phyloP scores from a whole-genome alignment of 2,797 vertebrate species.

The Holocentrus rufus region DNA sequence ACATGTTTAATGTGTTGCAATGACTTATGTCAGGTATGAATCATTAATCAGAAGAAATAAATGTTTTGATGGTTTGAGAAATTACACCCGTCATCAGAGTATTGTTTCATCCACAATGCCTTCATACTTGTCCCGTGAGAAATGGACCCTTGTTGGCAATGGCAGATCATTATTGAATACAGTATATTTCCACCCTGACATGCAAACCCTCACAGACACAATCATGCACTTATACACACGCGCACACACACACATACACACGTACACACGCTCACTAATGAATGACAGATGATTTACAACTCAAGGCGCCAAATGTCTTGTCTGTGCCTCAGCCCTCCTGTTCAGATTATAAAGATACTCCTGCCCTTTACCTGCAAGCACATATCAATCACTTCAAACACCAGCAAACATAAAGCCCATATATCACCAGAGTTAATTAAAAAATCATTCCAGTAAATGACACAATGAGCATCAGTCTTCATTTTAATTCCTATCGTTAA shows the following conservation, averaged over 20 bases:
- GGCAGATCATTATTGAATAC: background rate
- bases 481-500: background rate
- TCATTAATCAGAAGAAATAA: constrained; percentile 7
- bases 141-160: background rate
- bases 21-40: background rate
- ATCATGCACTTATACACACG: constrained; percentile 4
- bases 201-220: background rate
- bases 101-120: constrained; percentile 25
- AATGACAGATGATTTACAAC: constrained; percentile 26
- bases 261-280: constrained; percentile 5
- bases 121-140: background rate
- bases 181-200: background rate
- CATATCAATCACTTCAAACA: constrained; percentile 26
- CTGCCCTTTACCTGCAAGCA: constrained; percentile 8
- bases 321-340: constrained; percentile 16
- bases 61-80: no score
- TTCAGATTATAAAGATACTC: constrained; percentile 21
- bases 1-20: no score
- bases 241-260: constrained; percentile 19
- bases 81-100: constrained; percentile 6
- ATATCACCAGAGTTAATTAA: constrained; percentile 55
- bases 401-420: constrained; percentile 24
- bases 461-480: background rate
- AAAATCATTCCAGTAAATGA: constrained; percentile 20
- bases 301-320: constrained; percentile 19